These are phyloP conservation scores for Parasteatoda tepidariorum DNA, from an alignment of 1,140 invertebrate species.

Conservation along the genomic window DNA sequence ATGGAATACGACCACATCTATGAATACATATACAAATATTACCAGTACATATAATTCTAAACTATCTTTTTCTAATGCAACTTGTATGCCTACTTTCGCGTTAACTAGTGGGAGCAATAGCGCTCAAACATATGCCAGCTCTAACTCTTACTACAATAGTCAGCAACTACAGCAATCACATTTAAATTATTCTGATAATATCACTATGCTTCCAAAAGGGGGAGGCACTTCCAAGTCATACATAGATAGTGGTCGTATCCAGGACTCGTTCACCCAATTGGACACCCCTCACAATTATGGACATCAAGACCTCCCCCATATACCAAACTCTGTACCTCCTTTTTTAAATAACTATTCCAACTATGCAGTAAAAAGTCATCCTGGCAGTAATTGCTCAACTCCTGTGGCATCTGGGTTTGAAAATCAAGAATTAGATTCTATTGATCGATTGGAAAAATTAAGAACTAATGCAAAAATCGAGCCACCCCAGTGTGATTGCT, in stretches of 20 bases:
- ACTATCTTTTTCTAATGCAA: constrained; percentile 51
- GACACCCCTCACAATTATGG: constrained; percentile 9
- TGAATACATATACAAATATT: constrained; percentile 66
- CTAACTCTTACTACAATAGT: constrained; percentile 13
- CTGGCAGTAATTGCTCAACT: constrained; percentile 19
- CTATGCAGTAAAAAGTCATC: background rate
- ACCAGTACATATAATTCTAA: constrained; percentile 64
- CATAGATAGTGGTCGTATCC: constrained; percentile 65
- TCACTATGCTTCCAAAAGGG: constrained; percentile 45
- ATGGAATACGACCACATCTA: constrained; percentile 66
- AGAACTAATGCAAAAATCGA: constrained; percentile 80
- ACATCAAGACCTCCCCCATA: constrained; percentile 56
- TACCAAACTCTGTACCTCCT: constrained; percentile 9
- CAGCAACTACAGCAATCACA: background rate
- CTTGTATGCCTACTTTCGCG: constrained; percentile 57
- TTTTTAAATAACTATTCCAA: constrained; percentile 14
- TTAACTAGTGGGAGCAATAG: constrained; percentile 29
- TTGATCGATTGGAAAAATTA: constrained; percentile 72
- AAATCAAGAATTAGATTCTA: constrained; percentile 9
- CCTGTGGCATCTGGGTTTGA: constrained; percentile 2
- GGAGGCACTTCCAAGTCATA: constrained; percentile 58
- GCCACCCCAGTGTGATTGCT: constrained; percentile 86
- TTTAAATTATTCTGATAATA: constrained; percentile 18
- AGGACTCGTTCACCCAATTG: constrained; percentile 19
- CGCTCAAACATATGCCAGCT: constrained; percentile 25